These are phyloP conservation scores for Meteorus cinctellus DNA, from an alignment of 2,888 invertebrate species.

Conservation along the genomic window DNA sequence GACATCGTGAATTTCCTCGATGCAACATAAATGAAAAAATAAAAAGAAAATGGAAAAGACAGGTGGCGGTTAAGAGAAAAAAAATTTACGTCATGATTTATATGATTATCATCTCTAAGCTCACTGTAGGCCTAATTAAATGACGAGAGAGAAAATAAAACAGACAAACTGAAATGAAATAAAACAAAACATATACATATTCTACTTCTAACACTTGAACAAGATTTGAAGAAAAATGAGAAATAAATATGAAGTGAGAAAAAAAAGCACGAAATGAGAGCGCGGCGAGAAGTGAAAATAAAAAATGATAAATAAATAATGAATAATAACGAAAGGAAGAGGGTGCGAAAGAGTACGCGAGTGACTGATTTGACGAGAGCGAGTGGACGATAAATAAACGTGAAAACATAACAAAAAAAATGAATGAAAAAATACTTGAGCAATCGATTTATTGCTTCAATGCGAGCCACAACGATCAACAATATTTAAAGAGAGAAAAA, in stretches of 20 bases:
- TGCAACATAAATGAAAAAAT: conserved; percentile 3
- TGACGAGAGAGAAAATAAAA: conserved; percentile 50
- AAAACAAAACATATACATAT: conserved; percentile 45
- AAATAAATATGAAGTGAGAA: conserved; percentile 22
- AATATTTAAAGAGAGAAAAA: too few relatives aligned
- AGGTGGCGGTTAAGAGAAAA: conserved; percentile 32
- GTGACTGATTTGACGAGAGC: conserved; percentile 39
- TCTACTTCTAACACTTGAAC: conserved; percentile 24
- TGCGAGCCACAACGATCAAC: conserved; percentile 63
- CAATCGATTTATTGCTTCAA: conserved; percentile 55
- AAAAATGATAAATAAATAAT: conserved; percentile 32
- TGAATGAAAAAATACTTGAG: conserved; percentile 34
- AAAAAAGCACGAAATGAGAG: conserved; percentile 12
- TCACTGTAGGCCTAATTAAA: conserved; percentile 72
- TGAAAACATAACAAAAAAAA: conserved; percentile 31
- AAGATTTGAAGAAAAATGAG: not conserved
- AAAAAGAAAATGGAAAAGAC: not conserved
- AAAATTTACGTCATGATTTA: conserved; percentile 47
- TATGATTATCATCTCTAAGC: conserved; percentile 62
- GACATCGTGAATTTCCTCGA: not conserved
- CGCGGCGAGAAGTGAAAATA: not conserved
- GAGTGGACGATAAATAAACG: conserved; percentile 45
- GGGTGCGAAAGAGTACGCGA: conserved; percentile 46
- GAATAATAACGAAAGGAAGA: conserved; percentile 44
- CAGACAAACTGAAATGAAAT: conserved; percentile 38